A percentile compares a stretch with the other conserved stretches of the same genome.
phyloP scores from a whole-genome alignment of 2,797 vertebrate genomes.

The Kryptolebias ocellatus region DNA sequence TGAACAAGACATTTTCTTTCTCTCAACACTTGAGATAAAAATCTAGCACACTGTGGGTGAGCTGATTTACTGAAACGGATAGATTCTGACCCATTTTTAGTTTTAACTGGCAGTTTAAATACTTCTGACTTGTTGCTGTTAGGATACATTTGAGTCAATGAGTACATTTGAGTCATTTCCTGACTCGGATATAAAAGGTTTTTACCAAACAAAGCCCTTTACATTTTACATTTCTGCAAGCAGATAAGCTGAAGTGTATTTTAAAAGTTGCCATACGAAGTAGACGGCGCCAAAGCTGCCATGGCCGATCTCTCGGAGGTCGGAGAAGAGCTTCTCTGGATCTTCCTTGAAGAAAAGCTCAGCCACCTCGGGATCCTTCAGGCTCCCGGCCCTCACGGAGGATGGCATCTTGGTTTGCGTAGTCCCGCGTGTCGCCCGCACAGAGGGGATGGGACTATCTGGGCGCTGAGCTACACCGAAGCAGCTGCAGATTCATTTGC shows the following conservation, averaged over 20 bases:
- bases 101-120: neutral
- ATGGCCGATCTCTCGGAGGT: conserved; percentile 98
- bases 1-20: neutral
- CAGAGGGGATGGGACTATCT: conserved; percentile 87
- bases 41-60: no score
- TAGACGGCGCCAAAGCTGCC: conserved; percentile 99
- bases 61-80: no score
- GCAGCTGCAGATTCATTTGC: conserved; percentile 93
- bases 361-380: conserved; percentile 97
- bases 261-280: conserved; percentile 86
- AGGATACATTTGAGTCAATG: no score
- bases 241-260: conserved; percentile 2
- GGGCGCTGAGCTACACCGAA: conserved; percentile 87
- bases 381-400: conserved; percentile 95
- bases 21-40: neutral
- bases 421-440: conserved; percentile 78
- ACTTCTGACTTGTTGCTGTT: neutral
- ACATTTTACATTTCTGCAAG: neutral
- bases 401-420: conserved; percentile 91
- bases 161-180: no score
- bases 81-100: neutral
- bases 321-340: conserved; percentile 96
- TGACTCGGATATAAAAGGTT: no score
- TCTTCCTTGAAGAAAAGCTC: conserved; percentile 99
- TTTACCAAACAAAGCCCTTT: neutral